Evolutionary conservation across 2,113 vertebrate genomes (phyloP).

Genomic region (Phrynosoma platyrhinos): DNA sequence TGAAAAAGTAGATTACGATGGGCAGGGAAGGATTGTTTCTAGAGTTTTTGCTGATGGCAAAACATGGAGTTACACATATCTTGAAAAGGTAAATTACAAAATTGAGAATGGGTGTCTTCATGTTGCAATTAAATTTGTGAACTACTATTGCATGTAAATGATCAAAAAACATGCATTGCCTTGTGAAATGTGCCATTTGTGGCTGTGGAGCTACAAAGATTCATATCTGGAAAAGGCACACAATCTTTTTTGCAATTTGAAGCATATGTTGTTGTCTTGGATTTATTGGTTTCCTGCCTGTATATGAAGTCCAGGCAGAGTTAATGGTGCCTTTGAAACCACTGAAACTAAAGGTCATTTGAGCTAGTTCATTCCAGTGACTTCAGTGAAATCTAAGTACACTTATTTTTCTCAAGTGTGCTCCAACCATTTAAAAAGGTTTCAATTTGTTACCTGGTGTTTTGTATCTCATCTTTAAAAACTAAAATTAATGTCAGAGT

Average conservation of each 20-base stretch:
- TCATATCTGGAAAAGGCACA: background rate
- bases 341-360: background rate
- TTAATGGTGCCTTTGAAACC: background rate
- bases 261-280: background rate
- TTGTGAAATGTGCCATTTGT: background rate
- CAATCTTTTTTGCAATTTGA: background rate
- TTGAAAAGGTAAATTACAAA: conserved; percentile 89
- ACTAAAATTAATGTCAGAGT: background rate
- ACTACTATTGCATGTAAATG: background rate
- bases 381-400: background rate
- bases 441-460: background rate
- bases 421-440: too few relatives aligned
- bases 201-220: background rate
- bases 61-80: conserved; percentile 97
- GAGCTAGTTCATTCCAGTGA: background rate
- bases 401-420: background rate
- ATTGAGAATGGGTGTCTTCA: background rate
- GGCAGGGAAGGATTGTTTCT: conserved; percentile 91
- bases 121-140: background rate
- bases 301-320: background rate
- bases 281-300: background rate
- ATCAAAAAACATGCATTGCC: background rate
- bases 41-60: conserved; percentile 96
- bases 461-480: background rate
- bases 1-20: conserved; percentile 92